Base-by-base conservation (phyloP, 1,140 invertebrate genomes). In the Habropoda laboriosa region DNA sequence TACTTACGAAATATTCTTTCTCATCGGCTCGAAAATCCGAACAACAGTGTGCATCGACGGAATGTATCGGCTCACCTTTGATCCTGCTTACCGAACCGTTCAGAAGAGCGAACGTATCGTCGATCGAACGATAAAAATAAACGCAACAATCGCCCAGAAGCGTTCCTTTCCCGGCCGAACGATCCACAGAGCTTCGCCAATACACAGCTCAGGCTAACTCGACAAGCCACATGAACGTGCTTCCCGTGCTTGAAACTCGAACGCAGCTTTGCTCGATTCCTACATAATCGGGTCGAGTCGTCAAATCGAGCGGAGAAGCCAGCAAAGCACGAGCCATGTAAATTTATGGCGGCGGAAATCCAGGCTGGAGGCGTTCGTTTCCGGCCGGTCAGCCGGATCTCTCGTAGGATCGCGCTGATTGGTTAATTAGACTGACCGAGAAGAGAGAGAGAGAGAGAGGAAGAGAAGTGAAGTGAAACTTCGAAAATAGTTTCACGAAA, bases 291-390 rank as follows among this genome's bases (percentile, higher is more conserved):
- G 49, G 55, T 51, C 53, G 58, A 83, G 58, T 79, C 57, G 58
- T 83, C 66, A 60, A 81, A 83, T 80, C 80, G 80, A 73, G n/a
- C 71, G 38, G 42, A 79, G 53, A 64, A 67, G 55, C 68, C 42
- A 32, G 53, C 40, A 24, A 42, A 57, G 30, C 61, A 53, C 35
- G 42, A 78, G 45, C 71, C 55, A 66, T 57, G 76, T 60, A 84
- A 85, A 86, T 86, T 83, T 73, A 81, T 81, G 72, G 35, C 45
- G 72, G 68, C 75, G 79, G 84, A 86, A 82, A 85, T 87, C 80
- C 76, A 58, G 38, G 53, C 57, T 72, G 58, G 66, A 77, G 76
- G 67, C 85, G 51, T 79, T 79, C 82, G 81, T 67, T 87, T 82
- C 71, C 82, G 75, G 49, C 47, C 13, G 49, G 45, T 47, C 49